A percentile compares a stretch with the other conserved stretches of the same genome.
Evolutionary conservation across 2,113 vertebrate species (phyloP).

Genomic region (Monarcha castaneiventris): DNA sequence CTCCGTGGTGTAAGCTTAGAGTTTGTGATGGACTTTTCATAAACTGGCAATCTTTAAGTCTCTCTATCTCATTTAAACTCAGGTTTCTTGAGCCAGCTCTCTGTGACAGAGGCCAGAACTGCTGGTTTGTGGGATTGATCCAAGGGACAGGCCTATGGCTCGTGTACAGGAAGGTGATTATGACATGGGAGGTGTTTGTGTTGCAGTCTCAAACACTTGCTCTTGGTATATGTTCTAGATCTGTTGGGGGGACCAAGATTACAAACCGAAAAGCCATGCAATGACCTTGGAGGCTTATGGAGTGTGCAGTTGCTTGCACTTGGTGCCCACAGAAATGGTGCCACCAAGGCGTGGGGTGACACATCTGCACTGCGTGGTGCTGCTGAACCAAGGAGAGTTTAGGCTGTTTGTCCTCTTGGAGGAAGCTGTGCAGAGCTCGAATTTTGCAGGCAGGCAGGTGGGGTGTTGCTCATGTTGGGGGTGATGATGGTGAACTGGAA

Average conservation of each 20-base stretch:
- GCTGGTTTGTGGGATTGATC: neutral
- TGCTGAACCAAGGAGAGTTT: too few relatives aligned
- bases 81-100: neutral
- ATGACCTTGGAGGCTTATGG: neutral
- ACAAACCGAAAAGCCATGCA: rapidly evolving
- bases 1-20: neutral
- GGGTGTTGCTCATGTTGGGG: neutral
- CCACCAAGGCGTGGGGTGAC: rapidly evolving
- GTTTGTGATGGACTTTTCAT: neutral
- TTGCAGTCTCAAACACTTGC: neutral
- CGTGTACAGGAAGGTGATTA: rapidly evolving
- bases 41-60: neutral
- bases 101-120: neutral
- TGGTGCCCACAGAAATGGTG: neutral
- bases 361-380: rapidly evolving
- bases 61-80: neutral
- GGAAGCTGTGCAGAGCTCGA: neutral
- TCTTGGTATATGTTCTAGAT: neutral
- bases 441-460: neutral
- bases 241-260: neutral
- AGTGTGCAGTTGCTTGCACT: neutral
- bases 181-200: neutral
- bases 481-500: neutral
- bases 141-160: neutral
- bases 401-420: neutral